Evolutionary conservation across 2,113 vertebrate species (phyloP), one percentile per base, ranked within the genome.

Genomic region (Kobus ellipsiprymnus): DNA sequence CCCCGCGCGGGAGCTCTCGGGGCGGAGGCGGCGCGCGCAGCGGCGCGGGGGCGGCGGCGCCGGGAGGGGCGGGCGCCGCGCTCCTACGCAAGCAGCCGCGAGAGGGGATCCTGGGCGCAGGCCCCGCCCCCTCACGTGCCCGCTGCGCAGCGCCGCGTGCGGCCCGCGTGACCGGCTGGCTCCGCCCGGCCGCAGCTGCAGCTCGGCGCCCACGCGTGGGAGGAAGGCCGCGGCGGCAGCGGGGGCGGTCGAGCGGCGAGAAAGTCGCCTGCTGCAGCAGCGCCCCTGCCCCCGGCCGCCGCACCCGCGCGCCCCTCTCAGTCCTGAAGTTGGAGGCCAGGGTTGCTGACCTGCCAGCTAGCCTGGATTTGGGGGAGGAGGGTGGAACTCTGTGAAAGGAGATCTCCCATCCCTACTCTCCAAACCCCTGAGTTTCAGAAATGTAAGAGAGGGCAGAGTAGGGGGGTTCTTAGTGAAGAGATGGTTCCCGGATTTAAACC

Each of bases 81-180:
- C 93, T 96, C 96, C 91, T 97, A 98, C 98, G 97, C 64, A 36
- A 95, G 94, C 96, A 92, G 96, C 94, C 89, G 86, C 83, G 91
- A 97, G 97, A 97, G 98, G 98, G 97, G 97, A 98, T 98, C 98
- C 98, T 98, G 97, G 92, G 93, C 80, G 25, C 77, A 16, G 96
- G 96, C 95, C 46, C 95, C 96, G 93, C 98, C 98, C 84, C 96
- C 96, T 98, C 98, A 98, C 98, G 97, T 98, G 98, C 36, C 57
- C n/a, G 50, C 36, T 3, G 91, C 91, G 83, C 97, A 80, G 78
- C 67, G 91, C 97, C 98, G 40, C 97, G 93, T 98, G 97, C 97
- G 25, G 25, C 29, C 97, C 91, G 88, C 94, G 54, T 96, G 98
- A 97, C 78, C 17, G 0, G 23, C 48, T 13, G 13, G 60, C 46